Evolutionary conservation across 2,888 invertebrate genomes (phyloP), one percentile per base, ranked within the genome.

Genomic region (Ryuthela nishihirai): DNA sequence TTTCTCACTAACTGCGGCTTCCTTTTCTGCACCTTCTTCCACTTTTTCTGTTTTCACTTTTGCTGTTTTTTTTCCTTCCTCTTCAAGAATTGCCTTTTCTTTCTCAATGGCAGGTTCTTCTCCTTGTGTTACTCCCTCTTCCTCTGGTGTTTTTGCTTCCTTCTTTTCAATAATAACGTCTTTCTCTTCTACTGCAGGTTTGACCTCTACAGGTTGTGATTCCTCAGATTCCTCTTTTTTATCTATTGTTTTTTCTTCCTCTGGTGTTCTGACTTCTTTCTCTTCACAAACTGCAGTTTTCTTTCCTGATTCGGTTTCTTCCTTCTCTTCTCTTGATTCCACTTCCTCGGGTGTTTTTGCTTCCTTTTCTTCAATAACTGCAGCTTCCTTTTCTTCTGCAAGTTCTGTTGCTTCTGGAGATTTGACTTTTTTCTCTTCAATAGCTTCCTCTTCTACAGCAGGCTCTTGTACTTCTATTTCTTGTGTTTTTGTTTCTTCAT

Each of bases 181-280:
- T 21, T 45, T 38, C 15, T 54, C 40, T 1, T 48, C 24, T 3
- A 4, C 25, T 29, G 48, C 15, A 21, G 40, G 32, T n/a, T n/a
- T n/a, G n/a, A n/a, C 7, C 9, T 20, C n/a, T 24, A 18, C 15
- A 5, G 29, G 12, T 7, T 23, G 6, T 1, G n/a, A 9, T 29
- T 34, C 45, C 6, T 15, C 15, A 1, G 18, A 15, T 21, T 15
- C 24, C n/a, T 12, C n/a, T 15, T 15, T 15, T 6, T 17, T n/a
- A 4, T 21, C 36, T 21, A 38, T 38, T 18, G 46, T 35, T 1
- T 48, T 17, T 3, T 5, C 25, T 29, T 39, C 15, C n/a, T 32
- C 29, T 12, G 18, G 15, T 12, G 10, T 10, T 29, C 12, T 32
- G 4, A 29, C 7, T 26, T 17, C 4, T 4, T 39, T 29, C 3